Conservation (phyloP, 2,113 vertebrate species). For the Macquaria ambigua region DNA sequence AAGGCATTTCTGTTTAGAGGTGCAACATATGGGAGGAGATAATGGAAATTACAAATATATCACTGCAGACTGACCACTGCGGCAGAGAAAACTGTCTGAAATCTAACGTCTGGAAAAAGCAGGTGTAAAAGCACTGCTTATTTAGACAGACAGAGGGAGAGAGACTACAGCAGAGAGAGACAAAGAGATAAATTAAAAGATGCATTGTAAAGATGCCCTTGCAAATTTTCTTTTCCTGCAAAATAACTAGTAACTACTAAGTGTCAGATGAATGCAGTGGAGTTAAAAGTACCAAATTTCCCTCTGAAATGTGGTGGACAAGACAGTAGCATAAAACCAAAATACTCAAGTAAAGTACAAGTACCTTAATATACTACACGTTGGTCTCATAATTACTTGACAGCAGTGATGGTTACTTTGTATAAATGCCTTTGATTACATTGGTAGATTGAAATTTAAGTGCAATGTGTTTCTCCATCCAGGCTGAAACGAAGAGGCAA, state of each 20-base stretch:
- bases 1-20: too few species aligned
- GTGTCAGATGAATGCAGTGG: neutral
- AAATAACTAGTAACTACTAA: neutral
- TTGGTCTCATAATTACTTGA: neutral
- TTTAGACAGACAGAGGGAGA: neutral
- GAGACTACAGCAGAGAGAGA: neutral
- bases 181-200: neutral
- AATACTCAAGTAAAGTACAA: too few species aligned
- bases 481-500: conserved; percentile 54
- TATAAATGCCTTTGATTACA: neutral
- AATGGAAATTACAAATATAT: neutral
- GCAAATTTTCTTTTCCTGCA: too few species aligned
- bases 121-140: neutral
- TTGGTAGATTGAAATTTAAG: neutral
- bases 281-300: neutral
- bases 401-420: neutral
- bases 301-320: too few species aligned
- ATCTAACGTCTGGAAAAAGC: neutral
- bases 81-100: neutral
- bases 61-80: neutral
- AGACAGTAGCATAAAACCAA: neutral
- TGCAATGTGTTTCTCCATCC: neutral
- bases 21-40: too few species aligned
- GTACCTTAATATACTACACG: neutral
- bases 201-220: neutral